Base-by-base conservation (phyloP, 1,140 invertebrate species). In the Dolichoris vasculosae region DNA sequence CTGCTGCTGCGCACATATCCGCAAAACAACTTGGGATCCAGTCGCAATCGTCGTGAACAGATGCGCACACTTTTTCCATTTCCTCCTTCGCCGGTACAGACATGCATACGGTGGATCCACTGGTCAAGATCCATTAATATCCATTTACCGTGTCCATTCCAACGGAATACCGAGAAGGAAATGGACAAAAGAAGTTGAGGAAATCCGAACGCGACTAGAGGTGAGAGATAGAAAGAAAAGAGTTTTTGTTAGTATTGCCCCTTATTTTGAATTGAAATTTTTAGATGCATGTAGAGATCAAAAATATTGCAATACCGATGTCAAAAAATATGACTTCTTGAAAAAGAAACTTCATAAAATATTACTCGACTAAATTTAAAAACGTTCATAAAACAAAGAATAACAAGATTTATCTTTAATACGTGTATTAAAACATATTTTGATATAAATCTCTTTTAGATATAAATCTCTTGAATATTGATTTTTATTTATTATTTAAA, bases 111-210 rank as follows among this genome's bases (percentile, higher is more conserved):
- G 43, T 59, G 38, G 55, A 67, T 82, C 78, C 63, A 67, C 63
- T 84, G 82, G 87, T 88, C 73, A 81, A 78, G 77, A 83, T 88
- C 88, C 89, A 90, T 90, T 90, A 90, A 90, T 90, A 89, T 90
- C 89, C 87, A 89, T 90, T 90, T 90, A 84, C 88, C 86, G 83
- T 30, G 32, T 40, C 35, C 23, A 43, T 55, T 32, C 69, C 11
- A 15, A 40, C 30, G 40, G 11, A 26, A 40, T n/a, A 20, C 35
- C 32, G 13, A 51, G 80, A 64, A 20, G 69, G 59, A 23, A 40
- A 73, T 71, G 38, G 13, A 82, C 6, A 40, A 26, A 30, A 26
- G 59, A 26, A 63, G 59, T 17, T 51, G 2, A 11, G n/a, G 15
- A 69, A 38, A 69, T 11, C 6, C 15, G 4, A 20, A 13, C 35